Evolutionary conservation across 2,797 vertebrate species (phyloP).

Genomic region (Glossophaga mutica): DNA sequence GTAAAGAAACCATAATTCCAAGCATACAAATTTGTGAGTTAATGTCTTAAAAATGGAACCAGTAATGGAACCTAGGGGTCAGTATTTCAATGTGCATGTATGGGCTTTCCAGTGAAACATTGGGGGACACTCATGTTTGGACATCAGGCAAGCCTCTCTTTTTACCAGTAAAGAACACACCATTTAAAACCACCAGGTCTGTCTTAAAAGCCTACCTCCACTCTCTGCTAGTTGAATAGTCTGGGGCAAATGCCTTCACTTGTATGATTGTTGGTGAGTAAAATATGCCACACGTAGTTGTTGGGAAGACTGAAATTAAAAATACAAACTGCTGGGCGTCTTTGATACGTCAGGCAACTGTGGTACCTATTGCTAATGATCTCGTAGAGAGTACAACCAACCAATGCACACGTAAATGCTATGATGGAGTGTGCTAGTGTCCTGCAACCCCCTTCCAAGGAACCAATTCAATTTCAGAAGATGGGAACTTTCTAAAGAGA

Average conservation of each 20-base stretch:
- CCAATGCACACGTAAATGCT: neutral
- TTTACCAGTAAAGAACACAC: neutral
- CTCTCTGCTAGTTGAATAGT: neutral
- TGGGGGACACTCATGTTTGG: neutral
- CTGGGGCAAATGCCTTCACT: neutral
- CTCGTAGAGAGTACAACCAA: neutral
- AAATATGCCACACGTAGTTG: neutral
- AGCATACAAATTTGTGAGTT: neutral
- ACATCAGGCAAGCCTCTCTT: neutral
- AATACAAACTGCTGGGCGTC: neutral
- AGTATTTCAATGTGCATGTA: neutral
- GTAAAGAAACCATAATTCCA: neutral
- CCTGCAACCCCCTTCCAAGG: neutral
- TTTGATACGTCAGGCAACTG: neutral
- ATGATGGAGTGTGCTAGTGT: neutral
- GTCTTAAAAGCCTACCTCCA: neutral
- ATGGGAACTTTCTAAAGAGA: neutral
- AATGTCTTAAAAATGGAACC: neutral
- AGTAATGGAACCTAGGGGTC: neutral
- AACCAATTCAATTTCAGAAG: neutral
- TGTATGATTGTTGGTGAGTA: neutral
- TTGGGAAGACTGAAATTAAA: neutral
- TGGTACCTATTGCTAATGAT: neutral
- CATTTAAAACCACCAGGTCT: neutral
- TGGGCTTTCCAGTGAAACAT: neutral